Percentiles rank a stretch among this genome's conserved stretches.
These are phyloP conservation scores for Nicator chloris DNA, from an alignment of 2,113 vertebrate species.

Conservation along the genomic window DNA sequence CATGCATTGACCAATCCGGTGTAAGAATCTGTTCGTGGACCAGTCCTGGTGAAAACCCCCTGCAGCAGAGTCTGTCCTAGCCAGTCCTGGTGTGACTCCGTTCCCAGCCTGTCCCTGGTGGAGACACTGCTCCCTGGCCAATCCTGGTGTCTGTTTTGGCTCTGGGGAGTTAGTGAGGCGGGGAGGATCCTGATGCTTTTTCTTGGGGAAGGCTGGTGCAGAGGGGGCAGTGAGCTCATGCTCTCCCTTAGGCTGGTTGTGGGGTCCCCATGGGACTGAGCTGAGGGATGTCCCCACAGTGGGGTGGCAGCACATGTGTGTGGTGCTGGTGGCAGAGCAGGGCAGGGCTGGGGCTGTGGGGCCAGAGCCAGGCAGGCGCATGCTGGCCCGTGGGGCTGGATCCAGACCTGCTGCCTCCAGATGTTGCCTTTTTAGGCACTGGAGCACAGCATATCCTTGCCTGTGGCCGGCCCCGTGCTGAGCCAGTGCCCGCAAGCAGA, in stretches of 20 bases:
- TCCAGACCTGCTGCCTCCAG: constrained; percentile 2
- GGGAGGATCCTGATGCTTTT: fast-evolving
- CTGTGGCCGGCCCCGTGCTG: neutral
- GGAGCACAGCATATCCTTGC: constrained; percentile 1
- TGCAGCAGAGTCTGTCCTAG: neutral
- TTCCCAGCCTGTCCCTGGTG: fast-evolving
- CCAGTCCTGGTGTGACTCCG: neutral
- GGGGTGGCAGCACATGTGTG: neutral
- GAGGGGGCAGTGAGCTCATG: neutral
- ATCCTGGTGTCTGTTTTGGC: neutral
- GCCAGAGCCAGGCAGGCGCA: neutral
- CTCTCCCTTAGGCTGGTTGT: neutral
- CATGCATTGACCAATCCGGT: neutral
- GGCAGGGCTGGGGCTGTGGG: neutral
- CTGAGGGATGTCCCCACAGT: fast-evolving
- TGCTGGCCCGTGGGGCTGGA: neutral
- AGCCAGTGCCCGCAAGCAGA: neutral
- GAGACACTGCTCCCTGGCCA: neutral
- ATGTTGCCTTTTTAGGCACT: constrained; percentile 77
- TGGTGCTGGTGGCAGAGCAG: neutral
- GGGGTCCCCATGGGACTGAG: fast-evolving
- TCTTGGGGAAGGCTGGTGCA: neutral
- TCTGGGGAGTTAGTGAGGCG: no score
- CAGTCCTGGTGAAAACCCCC: neutral
- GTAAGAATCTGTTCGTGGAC: neutral